phyloP scores from a whole-genome alignment of 2,113 vertebrate genomes.

The Poecile atricapillus region DNA sequence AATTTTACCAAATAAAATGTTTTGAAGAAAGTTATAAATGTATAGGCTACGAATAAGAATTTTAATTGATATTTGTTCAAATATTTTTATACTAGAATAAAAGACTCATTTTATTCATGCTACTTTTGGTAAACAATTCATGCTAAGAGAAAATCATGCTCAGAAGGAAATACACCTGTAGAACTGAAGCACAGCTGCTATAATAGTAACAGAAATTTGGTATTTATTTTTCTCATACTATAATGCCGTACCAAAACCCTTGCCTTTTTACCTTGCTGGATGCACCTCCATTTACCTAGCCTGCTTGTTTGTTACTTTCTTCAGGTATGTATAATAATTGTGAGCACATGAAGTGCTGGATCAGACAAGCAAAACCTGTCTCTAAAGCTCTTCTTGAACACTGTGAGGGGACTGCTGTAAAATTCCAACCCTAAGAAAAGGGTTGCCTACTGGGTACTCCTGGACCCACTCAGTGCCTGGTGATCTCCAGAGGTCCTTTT shows the following conservation, averaged over 20 bases:
- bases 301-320: not conserved
- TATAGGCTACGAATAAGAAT: not conserved
- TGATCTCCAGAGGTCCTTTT: not conserved
- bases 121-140: not conserved
- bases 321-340: not conserved
- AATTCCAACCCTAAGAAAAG: not conserved
- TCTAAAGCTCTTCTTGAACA: not conserved
- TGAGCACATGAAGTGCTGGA: not conserved
- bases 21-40: not conserved
- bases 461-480: not conserved
- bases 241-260: not conserved
- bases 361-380: not conserved
- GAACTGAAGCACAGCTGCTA: not conserved
- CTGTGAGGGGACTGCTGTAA: not conserved
- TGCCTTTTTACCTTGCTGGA: not conserved
- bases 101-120: not conserved
- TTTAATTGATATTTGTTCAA: not conserved
- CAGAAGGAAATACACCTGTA: not conserved
- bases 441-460: not conserved
- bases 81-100: not conserved
- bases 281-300: not conserved
- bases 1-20: not conserved
- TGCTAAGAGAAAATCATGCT: not conserved
- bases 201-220: not conserved
- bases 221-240: not conserved